Evolutionary conservation across 2,113 vertebrate genomes (phyloP), one percentile per base, ranked within the genome.

Genomic region (Solea senegalensis): DNA sequence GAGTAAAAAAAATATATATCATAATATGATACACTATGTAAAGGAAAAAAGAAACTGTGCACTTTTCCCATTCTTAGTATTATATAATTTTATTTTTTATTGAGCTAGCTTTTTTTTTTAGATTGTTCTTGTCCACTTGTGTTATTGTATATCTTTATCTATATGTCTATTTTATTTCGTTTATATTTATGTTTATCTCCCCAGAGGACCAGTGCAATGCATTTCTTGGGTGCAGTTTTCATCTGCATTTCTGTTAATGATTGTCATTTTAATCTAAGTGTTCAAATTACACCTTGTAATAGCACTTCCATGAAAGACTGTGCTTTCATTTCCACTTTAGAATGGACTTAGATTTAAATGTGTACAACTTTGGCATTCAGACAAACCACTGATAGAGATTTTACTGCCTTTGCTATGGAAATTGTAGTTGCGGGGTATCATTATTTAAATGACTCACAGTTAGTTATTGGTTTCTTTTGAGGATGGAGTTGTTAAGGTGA

Each of bases 201-300:
- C 88, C 90, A 77, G 89, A 93, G 94, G 94, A 94, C 80, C 88
- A 89, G 95, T 95, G 94, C 94, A 95, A 95, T 93, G 81, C 74
- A 79, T 88, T 21, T 91, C 43, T 62, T 60, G 41, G 69, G 70
- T 90, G 82, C 81, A 85, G 88, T 86, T 85, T 82, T 60, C 39
- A 11, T 81, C 72, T 92, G 74, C 87, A 73, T 83, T 65, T 74
- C 54, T 74, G 55, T 86, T 56, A 48, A 54, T 72, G 85, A 89
- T 91, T 91, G 86, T 88, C 65, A 63, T 79, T 81, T 82, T 8
- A 69, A 66, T 70, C 65, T 83, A 78, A 84, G 66, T 50, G 49
- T 48, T 75, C 54, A 48, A 21, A 50, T 71, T 5, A 26, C 4
- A 16, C 53, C 12, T 12, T 70, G 54, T 71, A 59, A 60, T 59